These are phyloP conservation scores for Chloromyia formosa DNA, from an alignment of 2,888 invertebrate species.

Conservation along the genomic window DNA sequence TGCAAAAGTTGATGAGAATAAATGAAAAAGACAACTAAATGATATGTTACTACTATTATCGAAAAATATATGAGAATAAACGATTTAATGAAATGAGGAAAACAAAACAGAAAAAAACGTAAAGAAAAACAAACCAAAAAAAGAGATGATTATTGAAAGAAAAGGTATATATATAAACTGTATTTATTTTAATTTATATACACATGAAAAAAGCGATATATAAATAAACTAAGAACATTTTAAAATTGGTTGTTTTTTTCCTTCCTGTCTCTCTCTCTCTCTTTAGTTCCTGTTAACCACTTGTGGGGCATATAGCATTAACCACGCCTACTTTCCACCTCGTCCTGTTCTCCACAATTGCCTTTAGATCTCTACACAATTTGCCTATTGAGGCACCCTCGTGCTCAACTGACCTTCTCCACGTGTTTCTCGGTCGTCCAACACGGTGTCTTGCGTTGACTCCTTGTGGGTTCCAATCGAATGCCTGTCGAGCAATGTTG, in stretches of 20 bases:
- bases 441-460: no score
- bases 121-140: conserved; percentile 53
- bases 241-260: conserved; percentile 5
- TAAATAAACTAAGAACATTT: conserved; percentile 56
- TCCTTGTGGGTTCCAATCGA: no score
- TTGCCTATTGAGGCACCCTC: no score
- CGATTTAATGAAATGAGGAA: conserved; percentile 46
- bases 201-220: conserved; percentile 62
- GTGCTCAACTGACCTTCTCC: no score
- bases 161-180: conserved; percentile 58
- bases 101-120: conserved; percentile 50
- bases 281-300: no score
- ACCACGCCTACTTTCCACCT: no score
- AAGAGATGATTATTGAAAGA: conserved; percentile 50
- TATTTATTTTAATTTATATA: conserved; percentile 64
- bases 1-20: conserved; percentile 37
- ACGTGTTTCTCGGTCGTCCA: no score
- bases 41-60: conserved; percentile 33
- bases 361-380: no score
- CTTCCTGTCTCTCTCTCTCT: no score
- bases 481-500: no score
- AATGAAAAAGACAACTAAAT: conserved; percentile 25
- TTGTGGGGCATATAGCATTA: no score
- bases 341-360: no score
- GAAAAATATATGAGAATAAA: conserved; percentile 26